These are phyloP conservation scores for Abrostola tripartita DNA, from an alignment of 2,888 invertebrate species.

Conservation along the genomic window DNA sequence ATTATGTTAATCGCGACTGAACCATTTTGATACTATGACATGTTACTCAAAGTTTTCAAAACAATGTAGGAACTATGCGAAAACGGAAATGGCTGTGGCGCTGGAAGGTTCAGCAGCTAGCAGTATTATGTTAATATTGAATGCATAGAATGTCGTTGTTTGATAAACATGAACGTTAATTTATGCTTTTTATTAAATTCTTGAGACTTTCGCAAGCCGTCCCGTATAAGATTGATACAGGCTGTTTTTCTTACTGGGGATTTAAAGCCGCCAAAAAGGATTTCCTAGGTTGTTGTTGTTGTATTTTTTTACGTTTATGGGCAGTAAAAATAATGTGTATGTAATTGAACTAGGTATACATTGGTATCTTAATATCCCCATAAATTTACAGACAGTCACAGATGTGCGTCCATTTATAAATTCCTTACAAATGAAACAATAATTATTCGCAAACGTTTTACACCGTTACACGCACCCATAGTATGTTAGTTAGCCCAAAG, in stretches of 20 bases:
- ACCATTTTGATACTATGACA: background rate
- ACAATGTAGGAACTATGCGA: slow-evolving; percentile 4
- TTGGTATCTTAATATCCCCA: no score
- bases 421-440: background rate
- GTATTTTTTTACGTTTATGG: no score
- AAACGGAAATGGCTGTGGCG: background rate
- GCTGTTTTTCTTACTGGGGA: no score
- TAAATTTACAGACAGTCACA: background rate
- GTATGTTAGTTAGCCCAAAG: slow-evolving; percentile 17
- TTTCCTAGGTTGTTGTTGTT: no score
- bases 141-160: slow-evolving; percentile 1
- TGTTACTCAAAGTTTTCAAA: slow-evolving; percentile 1
- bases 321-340: no score
- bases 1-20: background rate
- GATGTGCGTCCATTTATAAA: slow-evolving; percentile 8
- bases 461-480: background rate
- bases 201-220: no score
- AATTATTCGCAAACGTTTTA: no score
- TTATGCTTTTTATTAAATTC: no score
- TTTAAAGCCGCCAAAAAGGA: no score
- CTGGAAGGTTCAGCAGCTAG: background rate
- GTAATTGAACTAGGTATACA: no score
- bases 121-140: background rate
- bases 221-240: no score
- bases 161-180: no score